Evolutionary conservation across 64 coral and sea anemone species (phyloP).

Genomic region (Actinia equina): DNA sequence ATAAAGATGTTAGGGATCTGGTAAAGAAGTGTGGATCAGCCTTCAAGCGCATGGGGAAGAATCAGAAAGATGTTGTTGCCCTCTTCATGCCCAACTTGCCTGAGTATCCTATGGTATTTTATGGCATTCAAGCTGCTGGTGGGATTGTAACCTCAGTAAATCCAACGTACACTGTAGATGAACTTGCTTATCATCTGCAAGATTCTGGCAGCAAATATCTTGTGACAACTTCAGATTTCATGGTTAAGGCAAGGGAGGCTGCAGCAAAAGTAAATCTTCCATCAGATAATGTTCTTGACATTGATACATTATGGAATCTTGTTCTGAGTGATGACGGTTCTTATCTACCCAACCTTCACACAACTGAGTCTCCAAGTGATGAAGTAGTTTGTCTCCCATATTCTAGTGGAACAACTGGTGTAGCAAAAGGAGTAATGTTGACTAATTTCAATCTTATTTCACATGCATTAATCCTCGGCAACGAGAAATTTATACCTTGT

Average conservation of each 20-base stretch:
- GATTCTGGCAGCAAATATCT: slow-evolving; percentile 43
- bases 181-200: slow-evolving; percentile 47
- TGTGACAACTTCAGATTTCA: slow-evolving; percentile 9
- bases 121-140: slow-evolving; percentile 48
- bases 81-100: slow-evolving; percentile 44
- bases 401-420: slow-evolving; percentile 86
- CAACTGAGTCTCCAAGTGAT: slow-evolving; percentile 62
- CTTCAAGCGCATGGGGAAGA: slow-evolving; percentile 53
- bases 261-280: slow-evolving; percentile 18
- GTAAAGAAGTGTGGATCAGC: slow-evolving; percentile 47
- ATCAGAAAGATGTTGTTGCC: slow-evolving; percentile 66
- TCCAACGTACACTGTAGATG: slow-evolving; percentile 11
- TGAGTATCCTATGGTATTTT: slow-evolving; percentile 69
- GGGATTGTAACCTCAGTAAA: slow-evolving; percentile 37
- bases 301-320: slow-evolving; percentile 18
- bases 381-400: slow-evolving; percentile 63
- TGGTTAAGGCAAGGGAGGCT: slow-evolving; percentile 17
- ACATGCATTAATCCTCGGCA: background rate
- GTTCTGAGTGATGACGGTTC: slow-evolving; percentile 65
- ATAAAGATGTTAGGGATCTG: slow-evolving; percentile 40
- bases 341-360: slow-evolving; percentile 40
- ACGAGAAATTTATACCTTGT: background rate
- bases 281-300: background rate
- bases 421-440: slow-evolving; percentile 75
- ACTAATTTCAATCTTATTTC: slow-evolving; percentile 2